Evolutionary conservation across 2,113 vertebrate species (phyloP).

Genomic region (Pollachius pollachius): DNA sequence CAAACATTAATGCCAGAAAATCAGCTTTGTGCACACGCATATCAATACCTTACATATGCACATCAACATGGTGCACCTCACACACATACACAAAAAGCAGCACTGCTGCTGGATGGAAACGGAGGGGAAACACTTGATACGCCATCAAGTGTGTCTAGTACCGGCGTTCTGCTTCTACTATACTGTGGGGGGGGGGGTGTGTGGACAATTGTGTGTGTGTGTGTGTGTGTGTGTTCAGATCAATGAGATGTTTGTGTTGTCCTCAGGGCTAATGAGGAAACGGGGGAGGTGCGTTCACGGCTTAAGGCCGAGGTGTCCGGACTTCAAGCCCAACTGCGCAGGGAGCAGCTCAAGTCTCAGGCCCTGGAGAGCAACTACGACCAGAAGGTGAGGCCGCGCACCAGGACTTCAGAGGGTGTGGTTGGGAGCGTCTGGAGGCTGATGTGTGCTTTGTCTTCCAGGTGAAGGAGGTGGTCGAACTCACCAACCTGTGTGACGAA

Average conservation of each 20-base stretch:
- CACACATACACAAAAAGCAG: no score
- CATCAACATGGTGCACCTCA: no score
- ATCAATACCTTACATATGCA: no score
- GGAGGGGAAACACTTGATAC: neutral
- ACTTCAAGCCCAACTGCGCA: slow-evolving; percentile 80
- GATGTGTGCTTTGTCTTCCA: slow-evolving; percentile 38
- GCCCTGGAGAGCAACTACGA: slow-evolving; percentile 85
- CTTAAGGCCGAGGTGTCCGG: slow-evolving; percentile 75
- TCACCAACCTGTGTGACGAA: slow-evolving; percentile 87
- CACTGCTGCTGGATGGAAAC: no score
- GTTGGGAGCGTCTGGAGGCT: neutral
- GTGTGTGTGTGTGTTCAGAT: neutral
- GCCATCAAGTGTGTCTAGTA: neutral
- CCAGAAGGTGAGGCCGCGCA: slow-evolving; percentile 78
- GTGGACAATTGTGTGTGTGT: neutral
- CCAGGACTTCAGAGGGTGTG: neutral
- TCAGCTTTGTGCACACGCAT: no score
- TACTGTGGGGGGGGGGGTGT: neutral
- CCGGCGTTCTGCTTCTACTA: neutral
- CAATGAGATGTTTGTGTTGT: neutral
- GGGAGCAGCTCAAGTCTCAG: slow-evolving; percentile 85
- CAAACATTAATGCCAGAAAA: no score
- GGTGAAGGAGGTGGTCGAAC: slow-evolving; percentile 80
- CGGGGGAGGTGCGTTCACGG: slow-evolving; percentile 81
- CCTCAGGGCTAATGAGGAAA: slow-evolving; percentile 84